Percentiles rank a stretch among this genome's conserved stretches.
phyloP scores from a whole-genome alignment of 2,113 vertebrate species.

The Lophochroa leadbeateri region DNA sequence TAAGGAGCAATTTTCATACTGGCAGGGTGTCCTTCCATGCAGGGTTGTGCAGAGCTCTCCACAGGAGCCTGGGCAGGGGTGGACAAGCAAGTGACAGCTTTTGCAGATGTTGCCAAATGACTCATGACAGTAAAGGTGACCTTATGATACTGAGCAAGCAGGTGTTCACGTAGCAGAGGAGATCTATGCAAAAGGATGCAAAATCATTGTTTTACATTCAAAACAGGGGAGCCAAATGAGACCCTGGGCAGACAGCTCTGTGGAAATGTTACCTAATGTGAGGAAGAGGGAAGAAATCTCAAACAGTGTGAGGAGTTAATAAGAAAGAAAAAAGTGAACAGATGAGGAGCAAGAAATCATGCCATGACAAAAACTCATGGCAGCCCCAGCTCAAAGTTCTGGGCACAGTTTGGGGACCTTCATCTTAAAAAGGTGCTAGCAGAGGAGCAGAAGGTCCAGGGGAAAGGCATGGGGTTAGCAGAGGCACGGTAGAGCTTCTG shows the following conservation, averaged over 20 bases:
- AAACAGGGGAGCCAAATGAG: neutral
- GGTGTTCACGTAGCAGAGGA: neutral
- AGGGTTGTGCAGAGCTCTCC: neutral
- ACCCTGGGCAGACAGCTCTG: neutral
- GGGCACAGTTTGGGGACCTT: neutral
- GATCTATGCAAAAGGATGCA: neutral
- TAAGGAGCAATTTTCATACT: neutral
- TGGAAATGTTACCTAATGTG: neutral
- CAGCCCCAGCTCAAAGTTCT: neutral
- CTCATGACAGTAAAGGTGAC: neutral
- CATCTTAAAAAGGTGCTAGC: neutral
- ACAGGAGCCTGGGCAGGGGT: neutral
- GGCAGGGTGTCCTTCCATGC: neutral
- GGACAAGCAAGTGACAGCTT: neutral
- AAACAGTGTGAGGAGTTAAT: neutral
- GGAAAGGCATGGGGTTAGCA: neutral
- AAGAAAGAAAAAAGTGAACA: fast-evolving
- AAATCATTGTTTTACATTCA: neutral
- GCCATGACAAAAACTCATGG: neutral
- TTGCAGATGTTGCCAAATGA: neutral
- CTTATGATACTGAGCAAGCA: neutral
- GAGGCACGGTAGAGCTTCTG: neutral
- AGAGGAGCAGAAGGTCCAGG: neutral
- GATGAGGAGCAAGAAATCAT: neutral
- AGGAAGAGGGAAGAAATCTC: neutral